phyloP scores from a whole-genome alignment of 2,888 invertebrate genomes.

The Emmelina monodactyla region DNA sequence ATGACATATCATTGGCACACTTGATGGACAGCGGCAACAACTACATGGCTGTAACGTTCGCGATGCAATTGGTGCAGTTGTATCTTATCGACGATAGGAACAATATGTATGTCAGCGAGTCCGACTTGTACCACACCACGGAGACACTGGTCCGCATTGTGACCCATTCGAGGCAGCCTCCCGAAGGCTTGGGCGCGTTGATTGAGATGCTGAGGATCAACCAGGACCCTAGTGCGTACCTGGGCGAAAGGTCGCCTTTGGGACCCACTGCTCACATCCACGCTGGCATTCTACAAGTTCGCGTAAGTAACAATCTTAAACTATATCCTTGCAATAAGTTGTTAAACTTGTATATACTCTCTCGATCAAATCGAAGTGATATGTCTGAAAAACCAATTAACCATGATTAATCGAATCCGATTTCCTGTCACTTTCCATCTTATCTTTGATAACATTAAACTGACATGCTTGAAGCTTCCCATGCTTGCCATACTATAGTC shows the following conservation, averaged over 20 bases:
- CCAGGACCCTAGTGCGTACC: slow-evolving; percentile 74
- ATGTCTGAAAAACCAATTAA: too few relatives aligned
- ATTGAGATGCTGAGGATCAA: slow-evolving; percentile 82
- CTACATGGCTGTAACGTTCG: slow-evolving; percentile 83
- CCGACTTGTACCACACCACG: slow-evolving; percentile 86
- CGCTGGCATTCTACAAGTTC: slow-evolving; percentile 86
- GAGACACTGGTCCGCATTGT: slow-evolving; percentile 83
- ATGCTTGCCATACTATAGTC: too few relatives aligned
- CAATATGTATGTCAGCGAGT: slow-evolving; percentile 78
- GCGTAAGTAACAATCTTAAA: too few relatives aligned
- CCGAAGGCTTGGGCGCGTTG: slow-evolving; percentile 82
- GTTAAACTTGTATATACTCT: too few relatives aligned
- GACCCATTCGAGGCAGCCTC: slow-evolving; percentile 77
- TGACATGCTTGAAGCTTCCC: too few relatives aligned
- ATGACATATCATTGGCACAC: slow-evolving; percentile 83
- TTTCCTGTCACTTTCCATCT: too few relatives aligned
- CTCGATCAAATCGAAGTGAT: too few relatives aligned
- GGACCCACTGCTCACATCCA: slow-evolving; percentile 91
- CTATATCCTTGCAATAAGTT: too few relatives aligned
- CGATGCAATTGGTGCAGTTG: slow-evolving; percentile 89
- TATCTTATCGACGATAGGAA: slow-evolving; percentile 86
- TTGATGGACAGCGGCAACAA: slow-evolving; percentile 88
- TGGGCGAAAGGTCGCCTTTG: slow-evolving; percentile 79
- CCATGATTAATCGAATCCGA: too few relatives aligned
- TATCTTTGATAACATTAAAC: too few relatives aligned